Percentiles rank a stretch among this genome's conserved stretches.
Conservation (phyloP, 2,797 vertebrate genomes). For the Sebastes iracundus region DNA sequence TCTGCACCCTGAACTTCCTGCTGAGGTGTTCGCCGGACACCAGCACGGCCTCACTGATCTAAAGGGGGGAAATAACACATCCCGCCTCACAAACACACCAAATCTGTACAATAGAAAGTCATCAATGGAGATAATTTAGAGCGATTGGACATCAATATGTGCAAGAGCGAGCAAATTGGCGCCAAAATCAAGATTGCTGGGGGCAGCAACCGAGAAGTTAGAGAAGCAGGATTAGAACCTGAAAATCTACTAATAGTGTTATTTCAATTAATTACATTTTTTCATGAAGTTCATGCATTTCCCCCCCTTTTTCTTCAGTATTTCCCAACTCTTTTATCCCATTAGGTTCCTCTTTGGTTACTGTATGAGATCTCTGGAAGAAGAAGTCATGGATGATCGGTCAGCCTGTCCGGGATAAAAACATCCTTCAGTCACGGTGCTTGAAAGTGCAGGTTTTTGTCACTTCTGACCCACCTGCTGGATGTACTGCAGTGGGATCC, state of each 20-base stretch:
- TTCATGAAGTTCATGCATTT: too few relatives aligned
- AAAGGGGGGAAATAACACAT: slow-evolving; percentile 26
- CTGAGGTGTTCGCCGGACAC: slow-evolving; percentile 89
- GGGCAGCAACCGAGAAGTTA: background rate
- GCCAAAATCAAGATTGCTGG: background rate
- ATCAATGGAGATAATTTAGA: slow-evolving; percentile 20
- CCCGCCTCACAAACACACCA: slow-evolving; percentile 12
- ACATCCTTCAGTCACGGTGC: background rate
- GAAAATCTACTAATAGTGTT: too few relatives aligned
- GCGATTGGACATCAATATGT: background rate
- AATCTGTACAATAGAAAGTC: slow-evolving; percentile 1
- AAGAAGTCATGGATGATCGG: too few relatives aligned
- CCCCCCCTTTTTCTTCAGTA: background rate
- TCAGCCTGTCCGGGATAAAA: background rate
- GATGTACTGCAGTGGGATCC: slow-evolving; percentile 89
- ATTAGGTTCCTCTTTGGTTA: background rate
- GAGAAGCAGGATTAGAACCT: background rate
- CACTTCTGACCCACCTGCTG: slow-evolving; percentile 86
- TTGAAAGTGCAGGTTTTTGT: background rate
- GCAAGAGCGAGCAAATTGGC: background rate
- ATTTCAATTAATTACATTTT: background rate
- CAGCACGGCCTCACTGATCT: slow-evolving; percentile 89
- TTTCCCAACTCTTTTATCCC: background rate
- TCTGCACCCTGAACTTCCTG: slow-evolving; percentile 85
- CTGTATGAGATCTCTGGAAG: too few relatives aligned